Base-by-base conservation (phyloP, 1,140 invertebrate species). In the Protaetia brevitarsis region DNA sequence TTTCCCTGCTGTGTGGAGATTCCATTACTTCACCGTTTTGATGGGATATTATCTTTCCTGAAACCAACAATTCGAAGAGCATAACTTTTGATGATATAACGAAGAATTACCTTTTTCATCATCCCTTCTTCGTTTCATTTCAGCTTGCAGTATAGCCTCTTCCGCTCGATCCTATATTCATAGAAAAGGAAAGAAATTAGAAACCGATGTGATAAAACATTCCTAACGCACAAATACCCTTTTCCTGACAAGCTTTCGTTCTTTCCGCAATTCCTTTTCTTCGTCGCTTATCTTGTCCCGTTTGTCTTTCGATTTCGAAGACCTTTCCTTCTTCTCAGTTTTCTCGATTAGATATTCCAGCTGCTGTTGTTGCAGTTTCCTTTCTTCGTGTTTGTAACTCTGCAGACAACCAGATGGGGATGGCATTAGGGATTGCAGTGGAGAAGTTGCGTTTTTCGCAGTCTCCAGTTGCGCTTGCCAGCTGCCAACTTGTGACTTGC, bases 21-120 rank as follows among this genome's bases (percentile, higher is more conserved):
- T 85, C 84, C 7, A 82, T 70, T 37, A 84, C 72, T 68, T 85
- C 84, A 58, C 84, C 84, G 68, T 85, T 85, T 74, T 84, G 83
- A 77, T 84, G 82, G 11, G 81, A 72, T 68, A 80, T 71, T 71
- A 82, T 79, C 58, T 76, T 77, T 2, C 66, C 70, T 21, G 23
- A 34, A 51, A 64, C 5, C 26, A 58, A 51, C 5, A 23, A 19
- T n/a, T n/a, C n/a, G n/a, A 45, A 21, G 21, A 36, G 41, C 5
- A 51, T 41, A n/a, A n/a, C n/a, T n/a, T n/a, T n/a, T n/a, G n/a
- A n/a, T n/a, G n/a, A n/a, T n/a, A n/a, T n/a, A n/a, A n/a, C n/a
- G n/a, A n/a, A n/a, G n/a, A n/a, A n/a, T 76, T 81, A 89, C 89
- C 88, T 85, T 90, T 86, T 74, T 88, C 87, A 73, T 89, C 88